A percentile compares a stretch with the other conserved stretches of the same genome.
These are phyloP conservation scores for Cyclura pinguis DNA, from an alignment of 2,797 vertebrate genomes.

Conservation along the genomic window DNA sequence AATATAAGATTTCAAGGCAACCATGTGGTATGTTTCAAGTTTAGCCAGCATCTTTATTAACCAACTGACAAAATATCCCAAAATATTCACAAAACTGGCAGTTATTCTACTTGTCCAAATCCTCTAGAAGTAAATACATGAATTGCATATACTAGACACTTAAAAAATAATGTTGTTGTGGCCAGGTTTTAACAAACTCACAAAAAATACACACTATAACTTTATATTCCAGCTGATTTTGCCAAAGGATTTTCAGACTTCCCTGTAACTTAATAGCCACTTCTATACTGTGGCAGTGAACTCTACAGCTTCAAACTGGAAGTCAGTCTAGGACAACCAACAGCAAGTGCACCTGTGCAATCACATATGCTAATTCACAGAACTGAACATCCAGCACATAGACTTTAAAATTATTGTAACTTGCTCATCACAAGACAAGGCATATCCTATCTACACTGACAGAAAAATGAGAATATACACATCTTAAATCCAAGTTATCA, in stretches of 20 bases:
- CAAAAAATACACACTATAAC: constrained; percentile 54
- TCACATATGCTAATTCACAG: constrained; percentile 76
- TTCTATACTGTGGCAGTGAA: constrained; percentile 75
- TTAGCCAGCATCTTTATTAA: constrained; percentile 49
- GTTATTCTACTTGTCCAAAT: constrained; percentile 46
- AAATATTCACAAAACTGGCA: constrained; percentile 42
- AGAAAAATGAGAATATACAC: constrained; percentile 52
- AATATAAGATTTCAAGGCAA: constrained; percentile 53
- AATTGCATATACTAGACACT: background rate
- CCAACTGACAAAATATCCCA: constrained; percentile 42
- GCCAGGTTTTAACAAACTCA: constrained; percentile 50
- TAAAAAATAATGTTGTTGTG: background rate
- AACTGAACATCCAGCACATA: constrained; percentile 65
- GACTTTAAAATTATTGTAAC: constrained; percentile 38
- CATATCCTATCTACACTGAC: background rate
- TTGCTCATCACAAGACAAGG: constrained; percentile 11
- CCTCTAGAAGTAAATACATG: constrained; percentile 48
- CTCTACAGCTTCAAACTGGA: constrained; percentile 76
- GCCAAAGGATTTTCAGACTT: constrained; percentile 69
- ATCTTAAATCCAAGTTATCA: constrained; percentile 23
- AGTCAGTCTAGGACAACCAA: constrained; percentile 82
- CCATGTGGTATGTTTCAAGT: constrained; percentile 47
- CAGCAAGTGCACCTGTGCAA: constrained; percentile 80
- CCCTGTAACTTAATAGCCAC: constrained; percentile 74
- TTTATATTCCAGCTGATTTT: constrained; percentile 49